Percentiles rank a stretch among this genome's conserved stretches.
Conservation (phyloP, 2,888 invertebrate species). For the Drosophila tripunctata region DNA sequence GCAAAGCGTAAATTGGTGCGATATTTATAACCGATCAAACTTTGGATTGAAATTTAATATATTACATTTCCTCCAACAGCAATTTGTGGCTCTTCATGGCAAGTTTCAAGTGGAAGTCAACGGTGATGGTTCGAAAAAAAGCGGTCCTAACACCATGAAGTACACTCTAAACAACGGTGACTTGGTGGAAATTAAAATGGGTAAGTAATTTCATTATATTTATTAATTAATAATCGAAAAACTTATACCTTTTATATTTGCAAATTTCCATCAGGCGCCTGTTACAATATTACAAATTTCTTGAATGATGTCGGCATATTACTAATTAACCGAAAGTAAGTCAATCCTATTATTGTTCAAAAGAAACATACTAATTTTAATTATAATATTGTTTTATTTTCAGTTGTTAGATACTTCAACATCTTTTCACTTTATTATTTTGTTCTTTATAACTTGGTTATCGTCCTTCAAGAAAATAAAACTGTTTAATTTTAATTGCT, state of each 20-base stretch:
- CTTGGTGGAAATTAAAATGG: conserved; percentile 58
- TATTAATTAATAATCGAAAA: background rate
- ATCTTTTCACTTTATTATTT: background rate
- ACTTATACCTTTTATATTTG: background rate
- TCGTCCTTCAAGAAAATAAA: background rate
- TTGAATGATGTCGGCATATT: conserved; percentile 35
- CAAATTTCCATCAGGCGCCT: conserved; percentile 30
- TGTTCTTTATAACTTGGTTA: background rate
- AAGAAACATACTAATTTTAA: background rate
- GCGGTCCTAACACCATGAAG: background rate
- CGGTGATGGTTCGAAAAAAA: conserved; percentile 1
- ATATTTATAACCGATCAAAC: background rate
- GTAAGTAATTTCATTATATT: conserved; percentile 24
- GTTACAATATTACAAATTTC: conserved; percentile 45
- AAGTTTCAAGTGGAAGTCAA: conserved; percentile 54
- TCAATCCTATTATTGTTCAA: background rate
- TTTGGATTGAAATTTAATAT: background rate
- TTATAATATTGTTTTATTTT: background rate
- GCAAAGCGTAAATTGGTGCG: conserved; percentile 63
- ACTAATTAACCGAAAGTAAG: conserved; percentile 39
- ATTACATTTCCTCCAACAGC: conserved; percentile 32
- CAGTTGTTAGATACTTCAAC: background rate
- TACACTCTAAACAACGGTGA: conserved; percentile 54
- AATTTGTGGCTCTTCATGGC: conserved; percentile 67
- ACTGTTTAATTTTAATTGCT: background rate